Percentiles rank a stretch among this genome's conserved stretches.
phyloP scores from a whole-genome alignment of 1,140 invertebrate species.

The Heliconius melpomene region DNA sequence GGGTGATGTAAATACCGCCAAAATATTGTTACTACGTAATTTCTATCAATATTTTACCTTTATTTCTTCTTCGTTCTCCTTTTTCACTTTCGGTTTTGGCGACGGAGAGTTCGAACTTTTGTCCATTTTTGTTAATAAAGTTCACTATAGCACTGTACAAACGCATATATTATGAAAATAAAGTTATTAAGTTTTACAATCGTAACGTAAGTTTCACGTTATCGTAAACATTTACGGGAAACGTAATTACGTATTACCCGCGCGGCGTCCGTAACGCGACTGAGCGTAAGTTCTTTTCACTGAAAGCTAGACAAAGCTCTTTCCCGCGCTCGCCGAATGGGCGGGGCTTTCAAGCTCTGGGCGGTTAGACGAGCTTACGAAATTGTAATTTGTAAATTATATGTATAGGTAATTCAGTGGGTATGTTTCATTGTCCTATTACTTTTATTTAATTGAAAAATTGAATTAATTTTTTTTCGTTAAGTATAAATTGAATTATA shows the following conservation, averaged over 20 bases:
- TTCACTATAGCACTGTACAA: slow-evolving; percentile 45
- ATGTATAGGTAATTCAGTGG: background rate
- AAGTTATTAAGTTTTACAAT: slow-evolving; percentile 48
- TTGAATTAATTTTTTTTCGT: background rate
- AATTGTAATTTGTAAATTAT: background rate
- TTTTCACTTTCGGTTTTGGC: slow-evolving; percentile 73
- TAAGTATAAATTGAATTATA: too few species aligned
- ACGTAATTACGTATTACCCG: slow-evolving; percentile 38
- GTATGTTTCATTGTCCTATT: background rate
- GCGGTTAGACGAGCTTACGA: slow-evolving; percentile 33
- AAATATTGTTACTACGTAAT: slow-evolving; percentile 13
- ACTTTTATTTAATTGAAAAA: too few species aligned
- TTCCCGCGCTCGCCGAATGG: slow-evolving; percentile 58
- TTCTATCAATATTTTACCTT: slow-evolving; percentile 61
- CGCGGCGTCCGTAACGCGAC: slow-evolving; percentile 57
- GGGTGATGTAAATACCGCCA: slow-evolving; percentile 44
- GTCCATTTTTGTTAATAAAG: slow-evolving; percentile 60
- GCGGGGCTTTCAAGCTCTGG: slow-evolving; percentile 49
- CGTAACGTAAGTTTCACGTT: slow-evolving; percentile 50
- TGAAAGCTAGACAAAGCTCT: slow-evolving; percentile 52
- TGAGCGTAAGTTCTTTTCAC: slow-evolving; percentile 42
- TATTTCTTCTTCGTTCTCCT: slow-evolving; percentile 81
- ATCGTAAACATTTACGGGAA: slow-evolving; percentile 63
- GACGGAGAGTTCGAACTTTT: slow-evolving; percentile 56
- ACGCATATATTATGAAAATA: slow-evolving; percentile 42